Base-by-base conservation (phyloP, 1,140 invertebrate genomes). In the Hermetia illucens region DNA sequence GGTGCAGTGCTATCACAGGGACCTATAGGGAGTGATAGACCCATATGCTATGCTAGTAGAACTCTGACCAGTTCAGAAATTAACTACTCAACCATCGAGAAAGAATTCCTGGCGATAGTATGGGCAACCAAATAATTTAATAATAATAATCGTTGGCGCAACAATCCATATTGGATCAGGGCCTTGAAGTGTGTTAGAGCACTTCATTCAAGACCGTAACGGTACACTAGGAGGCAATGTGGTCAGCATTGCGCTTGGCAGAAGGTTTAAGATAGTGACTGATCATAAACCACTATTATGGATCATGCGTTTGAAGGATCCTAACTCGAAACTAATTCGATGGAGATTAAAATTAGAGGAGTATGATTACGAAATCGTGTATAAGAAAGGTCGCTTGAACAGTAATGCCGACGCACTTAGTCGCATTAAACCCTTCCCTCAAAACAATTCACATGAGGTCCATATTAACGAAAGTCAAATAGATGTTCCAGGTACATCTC, bases 71-170 rank as follows among this genome's bases (percentile, higher is more conserved):
- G 50, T 33, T 31, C 18, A 6, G 47, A 52, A 40, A 25, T 34
- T 12, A 45, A 50, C 21, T 48, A 51, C 24, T 45, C 19, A 13
- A 34, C 31, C 1, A 51, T 39, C 4, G 48, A 53, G 44, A 51
- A 49, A 21, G 46, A 53, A 32, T 30, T 45, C 16, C 44, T 30
- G 38, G 48, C n/a, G 6, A 50, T 53, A 25, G 20, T 72, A 1
- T 65, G 55, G 53, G 55, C 55, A 2, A 47, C 62, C 2, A 55
- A 65, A 41, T 45, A 66, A 22, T 70, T 66, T 43, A 25, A n/a
- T n/a, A n/a, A n/a, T n/a, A n/a, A n/a, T n/a, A n/a, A n/a, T n/a
- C n/a, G n/a, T n/a, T n/a, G n/a, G n/a, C n/a, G n/a, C n/a, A n/a
- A n/a, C n/a, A n/a, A n/a, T n/a, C n/a, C n/a, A n/a, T n/a, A n/a